Base-by-base conservation (phyloP, 92 coral and sea anemone species). In the Actinernus sp. region DNA sequence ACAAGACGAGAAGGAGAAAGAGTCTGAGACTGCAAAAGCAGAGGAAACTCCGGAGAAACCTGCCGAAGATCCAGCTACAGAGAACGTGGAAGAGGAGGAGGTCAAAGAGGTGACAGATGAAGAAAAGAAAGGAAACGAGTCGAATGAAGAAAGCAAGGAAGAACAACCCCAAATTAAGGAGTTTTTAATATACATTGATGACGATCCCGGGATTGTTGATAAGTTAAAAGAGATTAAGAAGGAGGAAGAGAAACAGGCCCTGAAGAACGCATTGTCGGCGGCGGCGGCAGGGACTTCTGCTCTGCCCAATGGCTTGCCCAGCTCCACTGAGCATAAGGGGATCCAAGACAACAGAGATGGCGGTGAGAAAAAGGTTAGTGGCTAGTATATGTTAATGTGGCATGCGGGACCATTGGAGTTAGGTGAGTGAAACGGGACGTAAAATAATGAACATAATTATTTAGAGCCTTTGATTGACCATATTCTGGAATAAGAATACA, bases 121-220 rank as follows among this genome's bases (percentile, higher is more conserved):
- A 19, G 57, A 36, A 31, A 43, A 64, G 32, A 34, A n/a, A 2
- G 78, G 59, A 11, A 58, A 50, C 2, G 39, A 18, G 0, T 58
- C 22, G 12, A 40, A 44, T 2, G 34, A 47, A 14, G 70, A 49
- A 34, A 61, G 56, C 1, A 65, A 68, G 21, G 37, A 53, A 41
- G 67, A 54, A 19, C 25, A 50, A 16, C 26, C 43, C 11, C 57
- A 30, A 44, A 24, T 29, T 2, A 70, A 71, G 25, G 79, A 79
- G 32, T 57, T 70, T 23, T 38, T 53, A 39, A 79, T 70, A 18
- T 50, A 20, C 21, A 17, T 49, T 0, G 76, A 65, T 36, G 82
- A 64, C 56, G 78, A 48, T 5, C 70, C 70, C 14, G 52, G 63
- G 28, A 40, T 41, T 31, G 81, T 38, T 9, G 66, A 70, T n/a